Evolutionary conservation across 2,113 vertebrate genomes (phyloP).

Genomic region (western clawed frog (Xenopus tropicalis)): UCB_Xtro_10.0 CM004448.2:42961501-42962000

Average conservation of each 20-base stretch:
- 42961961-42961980: conserved; percentile 30
- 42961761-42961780: conserved; percentile 9
- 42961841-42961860: conserved; percentile 35
- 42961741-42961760: neutral
- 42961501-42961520: no score
- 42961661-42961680: no score
- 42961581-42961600: no score
- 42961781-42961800: neutral
- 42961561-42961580: no score
- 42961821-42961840: conserved; percentile 17
- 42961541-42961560: no score
- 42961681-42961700: no score
- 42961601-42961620: no score
- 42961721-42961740: no score
- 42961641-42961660: no score
- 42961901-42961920: conserved; percentile 27
- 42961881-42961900: conserved; percentile 32
- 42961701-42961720: no score
- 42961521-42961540: no score
- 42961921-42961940: conserved; percentile 50
- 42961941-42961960: conserved; percentile 46
- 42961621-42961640: no score
- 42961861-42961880: conserved; percentile 15
- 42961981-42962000: conserved; percentile 34
- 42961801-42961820: conserved; percentile 25